phyloP scores from a whole-genome alignment of 2,113 vertebrate species.

The Prietella phreatophila region DNA sequence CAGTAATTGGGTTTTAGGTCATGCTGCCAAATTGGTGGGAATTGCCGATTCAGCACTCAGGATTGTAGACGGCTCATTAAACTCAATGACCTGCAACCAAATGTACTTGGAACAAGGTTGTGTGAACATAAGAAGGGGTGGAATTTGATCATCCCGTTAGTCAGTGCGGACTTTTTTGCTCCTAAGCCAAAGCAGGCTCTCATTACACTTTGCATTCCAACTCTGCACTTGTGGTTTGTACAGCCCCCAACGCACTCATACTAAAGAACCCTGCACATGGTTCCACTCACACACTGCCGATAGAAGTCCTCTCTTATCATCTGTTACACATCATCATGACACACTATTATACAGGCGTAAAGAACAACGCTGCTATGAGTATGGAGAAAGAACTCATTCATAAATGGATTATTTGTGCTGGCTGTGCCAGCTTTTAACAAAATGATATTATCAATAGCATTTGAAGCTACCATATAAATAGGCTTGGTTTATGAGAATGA shows the following conservation, averaged over 20 bases:
- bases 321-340: slow-evolving; percentile 38
- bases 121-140: slow-evolving; percentile 20
- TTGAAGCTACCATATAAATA: background rate
- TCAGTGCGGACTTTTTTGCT: slow-evolving; percentile 41
- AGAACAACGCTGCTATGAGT: slow-evolving; percentile 32
- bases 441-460: background rate
- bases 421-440: background rate
- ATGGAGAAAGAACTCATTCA: slow-evolving; percentile 26
- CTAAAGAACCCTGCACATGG: slow-evolving; percentile 25
- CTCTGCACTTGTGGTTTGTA: slow-evolving; percentile 62
- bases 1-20: background rate
- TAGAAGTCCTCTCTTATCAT: slow-evolving; percentile 31
- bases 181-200: slow-evolving; percentile 57
- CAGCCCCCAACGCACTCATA: background rate
- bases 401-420: slow-evolving; percentile 21
- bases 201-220: slow-evolving; percentile 61
- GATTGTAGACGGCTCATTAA: slow-evolving; percentile 25
- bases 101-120: background rate
- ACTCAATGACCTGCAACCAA: slow-evolving; percentile 28
- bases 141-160: slow-evolving; percentile 34
- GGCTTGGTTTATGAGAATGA: background rate
- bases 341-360: slow-evolving; percentile 41
- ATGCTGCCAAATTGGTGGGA: slow-evolving; percentile 19
- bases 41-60: slow-evolving; percentile 27
- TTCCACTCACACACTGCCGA: slow-evolving; percentile 51